phyloP scores from a whole-genome alignment of 2,888 invertebrate species.

The Leucozona laternaria region DNA sequence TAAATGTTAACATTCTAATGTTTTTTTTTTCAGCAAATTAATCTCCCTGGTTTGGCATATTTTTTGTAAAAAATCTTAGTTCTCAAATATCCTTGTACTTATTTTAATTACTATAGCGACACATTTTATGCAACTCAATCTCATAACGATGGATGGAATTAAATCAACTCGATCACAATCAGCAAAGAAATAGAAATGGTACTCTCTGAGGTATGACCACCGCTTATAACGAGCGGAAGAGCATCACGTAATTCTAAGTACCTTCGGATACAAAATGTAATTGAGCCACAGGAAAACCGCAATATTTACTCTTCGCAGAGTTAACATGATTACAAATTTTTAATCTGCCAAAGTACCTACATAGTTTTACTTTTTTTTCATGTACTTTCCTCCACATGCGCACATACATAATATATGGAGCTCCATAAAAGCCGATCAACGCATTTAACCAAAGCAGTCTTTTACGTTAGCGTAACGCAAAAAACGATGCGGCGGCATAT shows the following conservation, averaged over 20 bases:
- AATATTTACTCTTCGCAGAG: slow-evolving; percentile 47
- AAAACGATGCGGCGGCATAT: slow-evolving; percentile 67
- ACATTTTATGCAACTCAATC: slow-evolving; percentile 31
- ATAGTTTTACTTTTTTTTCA: slow-evolving; percentile 28
- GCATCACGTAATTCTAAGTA: slow-evolving; percentile 47
- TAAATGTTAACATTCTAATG: no score
- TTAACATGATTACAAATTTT: slow-evolving; percentile 51
- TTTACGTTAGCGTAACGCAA: slow-evolving; percentile 60
- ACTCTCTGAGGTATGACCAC: background rate
- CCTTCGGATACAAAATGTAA: slow-evolving; percentile 25
- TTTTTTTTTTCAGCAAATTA: no score
- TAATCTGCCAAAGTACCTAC: slow-evolving; percentile 47
- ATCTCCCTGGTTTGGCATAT: background rate
- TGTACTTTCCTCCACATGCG: slow-evolving; percentile 41
- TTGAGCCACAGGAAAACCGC: slow-evolving; percentile 53
- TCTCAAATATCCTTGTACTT: background rate
- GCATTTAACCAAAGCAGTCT: slow-evolving; percentile 42
- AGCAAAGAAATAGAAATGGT: slow-evolving; percentile 5
- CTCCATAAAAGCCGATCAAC: slow-evolving; percentile 67
- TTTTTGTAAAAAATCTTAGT: background rate
- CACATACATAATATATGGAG: slow-evolving; percentile 17
- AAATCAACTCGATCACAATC: background rate
- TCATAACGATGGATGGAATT: background rate
- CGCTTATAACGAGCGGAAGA: slow-evolving; percentile 30
- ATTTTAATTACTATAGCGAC: background rate